phyloP scores from a whole-genome alignment of 1,140 invertebrate species.

The Drosophila subpulchrella region DNA sequence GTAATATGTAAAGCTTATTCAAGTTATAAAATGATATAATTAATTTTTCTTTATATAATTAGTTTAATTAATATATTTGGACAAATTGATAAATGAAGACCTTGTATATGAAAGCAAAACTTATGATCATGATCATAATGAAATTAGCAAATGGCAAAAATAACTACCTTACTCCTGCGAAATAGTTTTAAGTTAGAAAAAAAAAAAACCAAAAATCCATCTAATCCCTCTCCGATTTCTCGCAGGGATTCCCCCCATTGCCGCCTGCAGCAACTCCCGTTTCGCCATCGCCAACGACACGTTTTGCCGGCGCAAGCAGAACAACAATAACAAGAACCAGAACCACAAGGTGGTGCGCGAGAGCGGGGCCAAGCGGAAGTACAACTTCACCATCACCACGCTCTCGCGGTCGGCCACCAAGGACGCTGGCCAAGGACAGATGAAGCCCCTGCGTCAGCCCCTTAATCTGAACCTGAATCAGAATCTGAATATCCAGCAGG shows the following conservation, averaged over 20 bases:
- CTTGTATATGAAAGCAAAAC: too few species aligned
- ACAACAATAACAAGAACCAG: slow-evolving; percentile 75
- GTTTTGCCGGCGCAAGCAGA: slow-evolving; percentile 72
- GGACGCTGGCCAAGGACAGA: slow-evolving; percentile 10
- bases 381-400: slow-evolving; percentile 83
- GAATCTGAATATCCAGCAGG: slow-evolving; percentile 10
- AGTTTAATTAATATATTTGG: too few species aligned
- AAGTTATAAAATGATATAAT: too few species aligned
- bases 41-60: too few species aligned
- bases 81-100: too few species aligned
- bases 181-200: too few species aligned
- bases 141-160: too few species aligned
- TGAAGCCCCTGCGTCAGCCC: slow-evolving; percentile 17
- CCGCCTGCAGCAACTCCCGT: slow-evolving; percentile 67
- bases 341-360: slow-evolving; percentile 69
- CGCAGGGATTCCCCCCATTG: slow-evolving; percentile 19
- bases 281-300: slow-evolving; percentile 74
- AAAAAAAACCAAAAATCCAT: background rate
- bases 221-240: background rate
- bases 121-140: too few species aligned
- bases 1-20: too few species aligned
- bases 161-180: too few species aligned
- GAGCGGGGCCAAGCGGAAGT: slow-evolving; percentile 65
- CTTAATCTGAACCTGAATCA: slow-evolving; percentile 15
- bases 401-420: slow-evolving; percentile 64